Base-by-base conservation (phyloP, 2,797 vertebrate genomes). In the Sebastolobus alascanus region DNA sequence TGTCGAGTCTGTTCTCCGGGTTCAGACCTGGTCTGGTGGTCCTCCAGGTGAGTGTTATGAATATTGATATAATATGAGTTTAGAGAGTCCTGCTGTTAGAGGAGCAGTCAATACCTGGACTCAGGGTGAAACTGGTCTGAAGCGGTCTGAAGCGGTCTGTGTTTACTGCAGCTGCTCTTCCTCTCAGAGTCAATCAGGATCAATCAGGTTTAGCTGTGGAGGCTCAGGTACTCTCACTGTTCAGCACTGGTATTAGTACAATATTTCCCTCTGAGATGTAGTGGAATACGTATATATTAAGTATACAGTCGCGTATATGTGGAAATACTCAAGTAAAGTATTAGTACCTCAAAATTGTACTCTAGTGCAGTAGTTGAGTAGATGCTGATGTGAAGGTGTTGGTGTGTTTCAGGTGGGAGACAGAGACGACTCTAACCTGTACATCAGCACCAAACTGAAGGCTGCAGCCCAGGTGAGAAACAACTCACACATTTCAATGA, bases 361-460 rank as follows among this genome's bases (percentile, higher is more conserved):
- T 50, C 0, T 16, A 0, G 46, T 50, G 16, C 46, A 14, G 40
- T 43, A 43, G 13, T 43, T 43, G 40, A 43, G 1, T 0, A 43
- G 38, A 40, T 40, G 38, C 38, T 35, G 58, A 4, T 35, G 16
- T 61, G 20, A n/a, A n/a, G 61, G 61, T 38, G 61, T 61, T 22
- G 63, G 12, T 66, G 67, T 63, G 43, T 89, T 93, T 87, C 92
- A 99, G 98, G 98, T 99, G 91, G 98, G 98, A 66, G 91, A 98
- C 95, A 87, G 97, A 92, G 97, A 97, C 64, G 98, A 99, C 92
- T 99, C 98, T 3, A 99, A 99, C 92, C 94, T 99, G 31, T 99
- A 99, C 94, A 99, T 99, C 93, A 97, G 96, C 80, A 93, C 96
- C 97, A 99, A 99, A 87, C 92, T 99, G 87, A 98, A 97, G 86